These are phyloP conservation scores for Xyrauchen texanus DNA, from an alignment of 2,113 vertebrate species.

Conservation along the genomic window DNA sequence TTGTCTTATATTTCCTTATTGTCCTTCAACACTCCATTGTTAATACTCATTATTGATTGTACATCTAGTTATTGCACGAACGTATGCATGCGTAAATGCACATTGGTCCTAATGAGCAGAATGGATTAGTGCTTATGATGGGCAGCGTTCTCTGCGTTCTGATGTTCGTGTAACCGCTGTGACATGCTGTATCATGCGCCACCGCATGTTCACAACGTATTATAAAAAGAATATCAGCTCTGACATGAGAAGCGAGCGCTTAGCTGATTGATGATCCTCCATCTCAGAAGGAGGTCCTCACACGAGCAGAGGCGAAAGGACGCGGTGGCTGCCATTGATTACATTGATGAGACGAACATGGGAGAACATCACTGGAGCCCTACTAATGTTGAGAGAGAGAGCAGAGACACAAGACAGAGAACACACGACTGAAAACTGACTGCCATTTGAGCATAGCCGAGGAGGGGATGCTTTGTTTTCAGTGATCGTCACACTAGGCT, in stretches of 20 bases:
- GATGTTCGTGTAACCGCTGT: slow-evolving; percentile 17
- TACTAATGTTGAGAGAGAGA: slow-evolving; percentile 44
- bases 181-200: slow-evolving; percentile 2
- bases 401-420: slow-evolving; percentile 31
- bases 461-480: neutral
- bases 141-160: neutral
- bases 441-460: slow-evolving; percentile 17
- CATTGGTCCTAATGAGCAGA: neutral
- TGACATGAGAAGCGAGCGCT: neutral
- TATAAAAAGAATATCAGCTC: neutral
- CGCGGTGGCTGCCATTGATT: slow-evolving; percentile 69
- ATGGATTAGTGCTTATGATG: neutral
- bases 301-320: slow-evolving; percentile 66
- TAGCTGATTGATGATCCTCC: slow-evolving; percentile 38
- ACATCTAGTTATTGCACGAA: no score
- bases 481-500: slow-evolving; percentile 49
- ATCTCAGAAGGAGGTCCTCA: slow-evolving; percentile 64
- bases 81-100: neutral
- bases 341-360: slow-evolving; percentile 60
- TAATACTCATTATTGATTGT: no score
- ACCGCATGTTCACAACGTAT: neutral
- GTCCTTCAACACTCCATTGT: no score
- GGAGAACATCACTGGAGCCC: slow-evolving; percentile 54
- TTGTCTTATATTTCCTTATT: no score
- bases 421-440: slow-evolving; percentile 44